Conservation (phyloP, 1,140 invertebrate genomes). For the Augochlora pura region DNA sequence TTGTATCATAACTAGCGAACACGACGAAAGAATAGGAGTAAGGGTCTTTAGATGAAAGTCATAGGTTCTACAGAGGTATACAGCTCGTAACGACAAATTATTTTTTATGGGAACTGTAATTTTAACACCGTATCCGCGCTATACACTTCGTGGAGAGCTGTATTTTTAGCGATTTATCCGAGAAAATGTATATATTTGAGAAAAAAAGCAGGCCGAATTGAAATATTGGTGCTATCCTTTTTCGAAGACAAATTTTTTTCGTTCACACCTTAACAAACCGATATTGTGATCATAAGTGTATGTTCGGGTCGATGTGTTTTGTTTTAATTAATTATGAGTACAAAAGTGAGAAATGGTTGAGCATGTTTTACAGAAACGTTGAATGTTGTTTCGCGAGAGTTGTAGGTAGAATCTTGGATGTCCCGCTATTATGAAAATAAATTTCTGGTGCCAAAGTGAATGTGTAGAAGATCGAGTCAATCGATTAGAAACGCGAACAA, state of each 20-base stretch:
- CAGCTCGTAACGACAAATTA: constrained; percentile 18
- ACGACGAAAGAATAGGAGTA: constrained; percentile 22
- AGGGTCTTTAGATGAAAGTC: constrained; percentile 31
- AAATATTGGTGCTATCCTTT: not conserved
- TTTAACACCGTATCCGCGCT: constrained; percentile 14
- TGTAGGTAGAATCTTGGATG: no score
- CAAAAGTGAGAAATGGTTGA: not conserved
- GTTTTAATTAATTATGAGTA: not conserved
- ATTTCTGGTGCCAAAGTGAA: not conserved
- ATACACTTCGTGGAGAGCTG: constrained; percentile 15
- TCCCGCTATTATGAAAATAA: not conserved
- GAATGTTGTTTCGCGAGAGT: no score
- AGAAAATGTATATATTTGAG: not conserved
- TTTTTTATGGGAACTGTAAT: constrained; percentile 25
- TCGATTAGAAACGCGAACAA: not conserved
- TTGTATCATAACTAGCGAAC: constrained; percentile 22
- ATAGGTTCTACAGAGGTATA: constrained; percentile 5
- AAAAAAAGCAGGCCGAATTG: not conserved
- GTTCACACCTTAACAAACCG: not conserved
- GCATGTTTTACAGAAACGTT: no score
- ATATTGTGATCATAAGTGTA: not conserved
- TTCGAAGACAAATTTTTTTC: not conserved
- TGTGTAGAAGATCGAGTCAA: not conserved
- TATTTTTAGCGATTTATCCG: constrained; percentile 36
- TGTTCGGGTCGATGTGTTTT: not conserved